Base-by-base conservation (phyloP, 2,113 vertebrate species). In the Andinoacara biseriatus region DNA sequence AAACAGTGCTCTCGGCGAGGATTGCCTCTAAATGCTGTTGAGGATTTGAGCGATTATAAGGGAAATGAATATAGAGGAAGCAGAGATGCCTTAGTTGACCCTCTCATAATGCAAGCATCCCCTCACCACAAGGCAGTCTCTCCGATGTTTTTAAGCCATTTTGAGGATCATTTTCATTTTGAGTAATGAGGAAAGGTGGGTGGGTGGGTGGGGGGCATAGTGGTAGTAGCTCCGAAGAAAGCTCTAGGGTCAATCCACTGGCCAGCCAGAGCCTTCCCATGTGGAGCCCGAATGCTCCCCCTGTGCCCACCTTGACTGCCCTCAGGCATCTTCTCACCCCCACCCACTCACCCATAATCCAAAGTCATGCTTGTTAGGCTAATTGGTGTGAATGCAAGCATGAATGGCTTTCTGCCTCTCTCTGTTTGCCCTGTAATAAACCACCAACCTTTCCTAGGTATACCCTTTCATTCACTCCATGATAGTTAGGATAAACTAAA, bases 21-120 rank as follows among this genome's bases (percentile, higher is more conserved):
- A 90, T 79, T 79, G 77, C 59, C 80, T 87, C 82, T 87, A 90
- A 91, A 92, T 33, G 84, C 89, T 90, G 86, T 67, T 26, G 63
- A 92, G 90, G 86, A 89, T 90, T 90, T 89, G 31, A 84, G 74
- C 14, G 63, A 93, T 93, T 89, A 89, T 85, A 74, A 81, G 86
- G 67, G 72, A 87, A 89, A 90, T 91, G 49, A 87, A 89, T 80
- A 61, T 78, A 86, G 77, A 78, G 85, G 69, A 89, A 89, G 26
- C 54, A 60, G 67, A 61, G 58, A 84, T 72, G 83, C 78, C 81
- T 91, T 20, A 14, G 61, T 29, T 89, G 83, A 91, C 90, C 92
- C 78, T 60, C 77, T 80, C 43, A 52, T 72, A 80, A 83, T 80
- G 74, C 69, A 79, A 80, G 74, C 62, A 61, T 67, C 57, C 40